Evolutionary conservation across 2,888 invertebrate species (phyloP).

Genomic region (Eurytoma californica): DNA sequence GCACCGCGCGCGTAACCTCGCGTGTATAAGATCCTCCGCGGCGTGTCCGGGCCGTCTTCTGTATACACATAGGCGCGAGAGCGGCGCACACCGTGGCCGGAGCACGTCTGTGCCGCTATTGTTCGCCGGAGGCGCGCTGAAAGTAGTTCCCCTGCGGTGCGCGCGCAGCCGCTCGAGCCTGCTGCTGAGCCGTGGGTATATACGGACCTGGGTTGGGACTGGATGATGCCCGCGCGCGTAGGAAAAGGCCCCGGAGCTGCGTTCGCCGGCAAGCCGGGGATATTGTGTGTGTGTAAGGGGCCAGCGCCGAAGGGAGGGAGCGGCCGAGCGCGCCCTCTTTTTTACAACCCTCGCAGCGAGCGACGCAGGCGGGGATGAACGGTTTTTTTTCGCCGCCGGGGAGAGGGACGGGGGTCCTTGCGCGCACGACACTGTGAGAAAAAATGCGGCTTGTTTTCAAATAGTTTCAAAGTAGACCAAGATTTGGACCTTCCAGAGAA

Average conservation of each 20-base stretch:
- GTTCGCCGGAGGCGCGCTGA: constrained; percentile 73
- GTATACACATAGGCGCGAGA: constrained; percentile 45
- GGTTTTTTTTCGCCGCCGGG: constrained; percentile 19
- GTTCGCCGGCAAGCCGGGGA: constrained; percentile 10
- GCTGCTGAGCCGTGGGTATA: background rate
- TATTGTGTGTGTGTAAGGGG: background rate
- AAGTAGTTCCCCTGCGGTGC: constrained; percentile 72
- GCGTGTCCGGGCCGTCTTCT: no score
- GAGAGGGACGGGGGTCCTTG: background rate
- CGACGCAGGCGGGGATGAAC: constrained; percentile 41
- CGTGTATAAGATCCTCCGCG: no score
- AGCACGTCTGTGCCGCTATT: constrained; percentile 74
- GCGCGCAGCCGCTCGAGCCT: constrained; percentile 67
- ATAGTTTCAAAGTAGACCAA: no score
- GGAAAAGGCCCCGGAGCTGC: constrained; percentile 40
- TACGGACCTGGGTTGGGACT: constrained; percentile 21
- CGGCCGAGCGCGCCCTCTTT: background rate
- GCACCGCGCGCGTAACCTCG: constrained; percentile 1
- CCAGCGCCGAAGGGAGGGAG: background rate
- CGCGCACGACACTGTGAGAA: background rate
- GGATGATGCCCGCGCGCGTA: constrained; percentile 47
- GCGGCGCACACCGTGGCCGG: constrained; percentile 70
- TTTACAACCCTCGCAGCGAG: constrained; percentile 21
- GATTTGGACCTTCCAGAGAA: no score
- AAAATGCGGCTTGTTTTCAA: no score